phyloP scores from a whole-genome alignment of 2,113 vertebrate species.

The Alethe diademata region DNA sequence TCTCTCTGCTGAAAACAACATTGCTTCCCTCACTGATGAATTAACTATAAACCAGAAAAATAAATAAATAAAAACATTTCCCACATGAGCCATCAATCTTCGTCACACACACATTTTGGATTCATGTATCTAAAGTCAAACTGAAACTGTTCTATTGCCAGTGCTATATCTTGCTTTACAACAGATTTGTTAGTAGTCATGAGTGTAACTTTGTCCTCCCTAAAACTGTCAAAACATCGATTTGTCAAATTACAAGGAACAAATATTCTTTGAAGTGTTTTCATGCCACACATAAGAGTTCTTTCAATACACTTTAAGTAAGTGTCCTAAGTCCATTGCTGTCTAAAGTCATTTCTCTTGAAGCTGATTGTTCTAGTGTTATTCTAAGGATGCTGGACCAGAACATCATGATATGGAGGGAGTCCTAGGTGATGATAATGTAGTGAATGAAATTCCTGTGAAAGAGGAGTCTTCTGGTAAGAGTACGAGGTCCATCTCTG shows the following conservation, averaged over 20 bases:
- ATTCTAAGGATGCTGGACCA: not conserved
- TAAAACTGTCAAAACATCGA: not conserved
- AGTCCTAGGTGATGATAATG: not conserved
- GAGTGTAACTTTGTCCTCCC: not conserved
- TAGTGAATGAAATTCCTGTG: not conserved
- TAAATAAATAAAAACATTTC: slow-evolving; percentile 49
- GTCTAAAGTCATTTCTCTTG: not conserved
- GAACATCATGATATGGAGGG: not conserved
- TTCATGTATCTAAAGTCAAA: slow-evolving; percentile 7
- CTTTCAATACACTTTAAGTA: not conserved
- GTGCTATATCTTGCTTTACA: not conserved
- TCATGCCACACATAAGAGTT: not conserved
- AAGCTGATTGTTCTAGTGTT: not conserved
- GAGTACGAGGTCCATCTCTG: not conserved
- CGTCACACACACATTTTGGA: not conserved
- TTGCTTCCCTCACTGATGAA: slow-evolving; percentile 26
- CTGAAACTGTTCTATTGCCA: not conserved
- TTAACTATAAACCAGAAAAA: slow-evolving; percentile 47
- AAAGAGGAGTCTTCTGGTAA: not conserved
- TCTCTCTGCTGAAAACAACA: slow-evolving; percentile 45
- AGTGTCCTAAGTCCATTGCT: not conserved
- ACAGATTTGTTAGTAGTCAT: not conserved
- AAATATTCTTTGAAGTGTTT: not conserved
- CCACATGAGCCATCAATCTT: slow-evolving; percentile 25
- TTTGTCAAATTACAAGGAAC: not conserved